A percentile compares a stretch with the other conserved stretches of the same genome.
Conservation (phyloP, 1,140 invertebrate genomes). For the Drosophila sturtevanti region DNA sequence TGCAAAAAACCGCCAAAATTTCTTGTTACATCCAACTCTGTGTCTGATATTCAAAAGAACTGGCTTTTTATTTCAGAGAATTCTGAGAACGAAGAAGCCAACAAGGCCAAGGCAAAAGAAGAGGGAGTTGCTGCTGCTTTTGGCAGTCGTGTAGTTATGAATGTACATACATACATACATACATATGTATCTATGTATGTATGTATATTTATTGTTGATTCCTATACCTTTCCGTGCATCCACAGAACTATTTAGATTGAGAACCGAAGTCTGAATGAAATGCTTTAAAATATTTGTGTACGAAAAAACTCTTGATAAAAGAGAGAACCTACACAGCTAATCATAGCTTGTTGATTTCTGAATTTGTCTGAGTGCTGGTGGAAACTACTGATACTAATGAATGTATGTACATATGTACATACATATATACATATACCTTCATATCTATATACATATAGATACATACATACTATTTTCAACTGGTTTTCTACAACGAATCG, state of each 20-base stretch:
- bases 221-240: not conserved
- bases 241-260: not conserved
- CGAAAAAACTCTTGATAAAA: not conserved
- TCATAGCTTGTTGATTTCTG: not conserved
- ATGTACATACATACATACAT: not conserved
- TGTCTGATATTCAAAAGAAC: slow-evolving; percentile 27
- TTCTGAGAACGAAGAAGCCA: slow-evolving; percentile 27
- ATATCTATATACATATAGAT: not conserved
- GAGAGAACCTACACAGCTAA: not conserved
- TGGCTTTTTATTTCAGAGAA: slow-evolving; percentile 31
- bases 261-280: too few species aligned
- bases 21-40: slow-evolving; percentile 18
- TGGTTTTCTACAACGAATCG: slow-evolving; percentile 17
- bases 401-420: not conserved
- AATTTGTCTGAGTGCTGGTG: not conserved
- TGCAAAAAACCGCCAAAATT: slow-evolving; percentile 39
- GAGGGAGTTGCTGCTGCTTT: not conserved
- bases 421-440: not conserved
- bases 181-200: not conserved
- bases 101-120: not conserved
- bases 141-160: not conserved
- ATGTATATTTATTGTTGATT: not conserved
- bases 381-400: not conserved
- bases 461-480: not conserved
- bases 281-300: too few species aligned